phyloP scores from a whole-genome alignment of 2,888 invertebrate genomes.

The Drosophila borborema region DNA sequence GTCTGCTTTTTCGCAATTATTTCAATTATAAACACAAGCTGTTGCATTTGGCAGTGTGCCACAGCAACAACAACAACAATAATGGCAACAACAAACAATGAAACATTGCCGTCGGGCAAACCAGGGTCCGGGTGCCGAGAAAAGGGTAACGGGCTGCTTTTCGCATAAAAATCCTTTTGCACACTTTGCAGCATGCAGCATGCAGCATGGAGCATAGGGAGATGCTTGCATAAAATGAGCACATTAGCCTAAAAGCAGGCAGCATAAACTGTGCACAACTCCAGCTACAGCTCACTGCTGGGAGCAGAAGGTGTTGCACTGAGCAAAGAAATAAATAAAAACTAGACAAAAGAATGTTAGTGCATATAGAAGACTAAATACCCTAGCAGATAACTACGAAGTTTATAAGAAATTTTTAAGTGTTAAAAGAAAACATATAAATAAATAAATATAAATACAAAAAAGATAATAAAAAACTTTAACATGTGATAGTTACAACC shows the following conservation, averaged over 20 bases:
- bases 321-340: conserved; percentile 46
- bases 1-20: conserved; percentile 72
- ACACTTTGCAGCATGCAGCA: conserved; percentile 34
- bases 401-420: no score
- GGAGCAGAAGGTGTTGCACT: conserved; percentile 49
- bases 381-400: background rate
- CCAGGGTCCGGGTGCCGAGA: background rate
- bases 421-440: no score
- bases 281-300: conserved; percentile 12
- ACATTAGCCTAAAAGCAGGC: conserved; percentile 73
- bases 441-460: no score
- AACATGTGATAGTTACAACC: no score
- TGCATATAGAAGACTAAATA: background rate
- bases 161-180: conserved; percentile 61
- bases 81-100: conserved; percentile 49
- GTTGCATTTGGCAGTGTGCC: conserved; percentile 62
- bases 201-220: conserved; percentile 3
- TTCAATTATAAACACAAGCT: conserved; percentile 77
- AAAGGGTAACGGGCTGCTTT: conserved; percentile 2
- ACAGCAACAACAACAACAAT: conserved; percentile 40
- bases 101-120: conserved; percentile 45
- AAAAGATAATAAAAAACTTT: no score
- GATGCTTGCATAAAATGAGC: conserved; percentile 63
- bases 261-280: conserved; percentile 47
- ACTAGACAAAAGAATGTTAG: background rate